Conservation (phyloP, 2,113 vertebrate species). For the Pyrgilauda ruficollis region DNA sequence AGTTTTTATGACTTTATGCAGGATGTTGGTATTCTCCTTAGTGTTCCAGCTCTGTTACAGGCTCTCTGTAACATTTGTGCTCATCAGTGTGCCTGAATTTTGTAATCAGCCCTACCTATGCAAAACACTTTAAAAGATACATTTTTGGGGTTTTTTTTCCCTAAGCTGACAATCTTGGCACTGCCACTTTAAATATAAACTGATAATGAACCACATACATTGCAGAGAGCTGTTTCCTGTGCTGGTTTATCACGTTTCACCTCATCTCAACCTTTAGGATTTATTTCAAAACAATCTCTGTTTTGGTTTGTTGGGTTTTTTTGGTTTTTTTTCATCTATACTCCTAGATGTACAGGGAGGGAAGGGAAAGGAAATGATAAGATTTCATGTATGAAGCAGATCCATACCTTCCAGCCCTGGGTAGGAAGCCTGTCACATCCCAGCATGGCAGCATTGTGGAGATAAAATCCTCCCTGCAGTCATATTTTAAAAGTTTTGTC, state of each 20-base stretch:
- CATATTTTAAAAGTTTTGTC: slow-evolving; percentile 22
- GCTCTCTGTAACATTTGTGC: not conserved
- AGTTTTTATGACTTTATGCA: not conserved
- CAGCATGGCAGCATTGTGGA: slow-evolving; percentile 30
- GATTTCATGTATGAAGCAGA: not conserved
- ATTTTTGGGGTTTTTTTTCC: rapidly evolving
- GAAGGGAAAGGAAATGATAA: not conserved
- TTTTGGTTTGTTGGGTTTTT: not conserved
- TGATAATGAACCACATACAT: not conserved
- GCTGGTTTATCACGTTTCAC: not conserved
- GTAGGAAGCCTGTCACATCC: slow-evolving; percentile 27
- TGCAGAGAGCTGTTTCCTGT: not conserved
- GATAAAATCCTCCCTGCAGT: not conserved
- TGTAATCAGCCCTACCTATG: not conserved
- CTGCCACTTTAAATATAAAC: slow-evolving; percentile 7
- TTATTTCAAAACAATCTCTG: not conserved
- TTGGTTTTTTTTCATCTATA: not conserved
- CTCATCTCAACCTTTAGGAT: not conserved
- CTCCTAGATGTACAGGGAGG: not conserved
- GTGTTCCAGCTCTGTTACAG: not conserved
- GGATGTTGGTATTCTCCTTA: not conserved
- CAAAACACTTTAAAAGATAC: not conserved
- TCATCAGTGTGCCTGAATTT: not conserved
- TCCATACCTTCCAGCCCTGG: slow-evolving; percentile 47
- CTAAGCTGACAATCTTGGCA: not conserved